phyloP scores from a whole-genome alignment of 2,888 invertebrate genomes.

The Eilema griseolum region DNA sequence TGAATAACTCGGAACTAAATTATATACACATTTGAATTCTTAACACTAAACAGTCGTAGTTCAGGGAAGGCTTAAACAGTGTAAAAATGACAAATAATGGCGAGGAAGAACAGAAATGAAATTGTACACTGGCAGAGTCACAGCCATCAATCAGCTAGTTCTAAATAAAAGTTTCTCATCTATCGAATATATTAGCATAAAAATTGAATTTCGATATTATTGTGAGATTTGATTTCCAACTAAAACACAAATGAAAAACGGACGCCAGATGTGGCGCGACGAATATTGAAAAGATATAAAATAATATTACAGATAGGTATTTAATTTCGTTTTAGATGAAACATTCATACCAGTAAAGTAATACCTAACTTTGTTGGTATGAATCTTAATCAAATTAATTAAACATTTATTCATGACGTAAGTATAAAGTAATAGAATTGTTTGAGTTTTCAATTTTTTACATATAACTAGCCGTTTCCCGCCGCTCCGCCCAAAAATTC shows the following conservation, averaged over 20 bases:
- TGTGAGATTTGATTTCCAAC: conserved; percentile 35
- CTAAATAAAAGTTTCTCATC: too few relatives aligned
- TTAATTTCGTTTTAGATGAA: conserved; percentile 21
- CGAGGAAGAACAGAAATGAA: too few relatives aligned
- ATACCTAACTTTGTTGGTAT: neutral
- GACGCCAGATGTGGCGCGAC: conserved; percentile 39
- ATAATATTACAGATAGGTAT: conserved; percentile 45
- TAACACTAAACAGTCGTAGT: too few relatives aligned
- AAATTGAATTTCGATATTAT: neutral
- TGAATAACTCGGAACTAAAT: too few relatives aligned
- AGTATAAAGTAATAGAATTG: neutral
- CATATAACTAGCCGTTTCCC: too few relatives aligned
- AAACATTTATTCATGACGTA: neutral
- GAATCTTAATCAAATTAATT: conserved; percentile 1
- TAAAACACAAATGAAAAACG: conserved; percentile 46
- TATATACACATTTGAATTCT: too few relatives aligned
- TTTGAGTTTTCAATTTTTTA: neutral
- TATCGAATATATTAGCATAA: neutral
- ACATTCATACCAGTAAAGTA: neutral
- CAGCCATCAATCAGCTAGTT: too few relatives aligned
- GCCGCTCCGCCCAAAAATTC: too few relatives aligned
- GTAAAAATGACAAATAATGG: too few relatives aligned
- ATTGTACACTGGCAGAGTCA: too few relatives aligned
- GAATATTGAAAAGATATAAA: conserved; percentile 27
- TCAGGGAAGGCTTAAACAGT: too few relatives aligned